A percentile compares a stretch with the other conserved stretches of the same genome.
phyloP scores from a whole-genome alignment of 2,797 vertebrate genomes.

The Spheniscus humboldti region DNA sequence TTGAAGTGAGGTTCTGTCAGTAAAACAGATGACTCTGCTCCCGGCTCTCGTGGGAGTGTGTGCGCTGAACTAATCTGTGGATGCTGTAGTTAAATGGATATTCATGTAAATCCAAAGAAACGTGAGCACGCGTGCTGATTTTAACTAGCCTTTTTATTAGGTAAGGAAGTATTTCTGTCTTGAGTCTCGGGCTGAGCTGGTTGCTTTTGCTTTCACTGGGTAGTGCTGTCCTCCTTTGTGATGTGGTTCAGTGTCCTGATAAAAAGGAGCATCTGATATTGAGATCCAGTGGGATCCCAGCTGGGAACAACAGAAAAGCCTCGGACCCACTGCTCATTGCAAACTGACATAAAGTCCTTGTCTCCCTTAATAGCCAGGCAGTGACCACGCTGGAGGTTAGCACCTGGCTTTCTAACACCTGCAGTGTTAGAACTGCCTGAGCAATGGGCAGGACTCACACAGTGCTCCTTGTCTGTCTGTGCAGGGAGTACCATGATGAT shows the following conservation, averaged over 20 bases:
- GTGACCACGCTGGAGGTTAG: accelerated
- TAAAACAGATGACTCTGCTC: background rate
- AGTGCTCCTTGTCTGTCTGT: background rate
- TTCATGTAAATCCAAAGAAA: background rate
- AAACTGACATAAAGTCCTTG: background rate
- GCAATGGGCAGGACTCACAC: background rate
- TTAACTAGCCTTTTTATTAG: background rate
- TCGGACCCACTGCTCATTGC: accelerated
- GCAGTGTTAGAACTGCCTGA: background rate
- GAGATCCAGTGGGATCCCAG: background rate
- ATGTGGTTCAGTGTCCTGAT: background rate
- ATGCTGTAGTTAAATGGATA: background rate
- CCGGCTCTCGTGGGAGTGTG: background rate
- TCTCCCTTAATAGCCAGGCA: background rate
- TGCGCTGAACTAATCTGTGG: background rate
- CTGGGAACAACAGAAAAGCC: background rate
- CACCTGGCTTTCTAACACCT: background rate
- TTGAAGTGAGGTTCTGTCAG: background rate
- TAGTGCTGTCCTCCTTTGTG: background rate
- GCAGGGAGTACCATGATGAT: slow-evolving; percentile 94
- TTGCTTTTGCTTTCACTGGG: background rate
- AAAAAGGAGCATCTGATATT: background rate
- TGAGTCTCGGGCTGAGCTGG: background rate
- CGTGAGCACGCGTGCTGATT: background rate
- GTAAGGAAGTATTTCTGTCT: background rate